Evolutionary conservation across 2,113 vertebrate species (phyloP).

Genomic region (Bufo gargarizans): DNA sequence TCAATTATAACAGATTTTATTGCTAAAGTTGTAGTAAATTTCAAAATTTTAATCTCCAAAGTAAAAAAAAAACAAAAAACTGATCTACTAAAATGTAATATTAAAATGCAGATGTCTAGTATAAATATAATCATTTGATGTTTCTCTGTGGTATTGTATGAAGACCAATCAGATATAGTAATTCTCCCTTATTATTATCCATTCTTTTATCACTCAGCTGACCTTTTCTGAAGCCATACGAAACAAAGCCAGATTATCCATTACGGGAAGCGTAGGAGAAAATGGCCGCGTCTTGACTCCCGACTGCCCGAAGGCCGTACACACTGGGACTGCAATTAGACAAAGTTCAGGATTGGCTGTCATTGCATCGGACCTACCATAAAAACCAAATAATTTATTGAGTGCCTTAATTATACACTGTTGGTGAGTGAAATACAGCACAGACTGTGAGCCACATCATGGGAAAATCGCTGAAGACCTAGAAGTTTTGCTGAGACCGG

Average conservation of each 20-base stretch:
- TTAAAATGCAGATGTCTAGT: slow-evolving; percentile 95
- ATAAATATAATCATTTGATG: slow-evolving; percentile 73
- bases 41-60: neutral
- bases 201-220: slow-evolving; percentile 76
- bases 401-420: slow-evolving; percentile 96
- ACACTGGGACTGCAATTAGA: slow-evolving; percentile 88
- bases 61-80: neutral
- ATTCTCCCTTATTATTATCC: slow-evolving; percentile 66
- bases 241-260: slow-evolving; percentile 98
- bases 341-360: slow-evolving; percentile 95
- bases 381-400: slow-evolving; percentile 98
- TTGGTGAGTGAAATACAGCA: slow-evolving; percentile 83
- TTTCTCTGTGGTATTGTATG: slow-evolving; percentile 67
- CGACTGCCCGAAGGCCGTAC: slow-evolving; percentile 95
- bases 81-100: slow-evolving; percentile 58
- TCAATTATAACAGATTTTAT: neutral
- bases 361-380: slow-evolving; percentile 97
- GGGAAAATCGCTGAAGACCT: slow-evolving; percentile 71
- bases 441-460: slow-evolving; percentile 72
- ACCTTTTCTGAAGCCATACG: slow-evolving; percentile 99
- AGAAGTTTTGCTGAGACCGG: slow-evolving; percentile 70
- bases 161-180: slow-evolving; percentile 66
- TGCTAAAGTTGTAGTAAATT: no score
- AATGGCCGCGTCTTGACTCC: slow-evolving; percentile 92
- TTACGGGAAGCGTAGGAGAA: slow-evolving; percentile 95